A percentile compares a stretch with the other conserved stretches of the same genome.
Conservation (phyloP, 1,140 invertebrate genomes). For the Lutraria rhynchaena region DNA sequence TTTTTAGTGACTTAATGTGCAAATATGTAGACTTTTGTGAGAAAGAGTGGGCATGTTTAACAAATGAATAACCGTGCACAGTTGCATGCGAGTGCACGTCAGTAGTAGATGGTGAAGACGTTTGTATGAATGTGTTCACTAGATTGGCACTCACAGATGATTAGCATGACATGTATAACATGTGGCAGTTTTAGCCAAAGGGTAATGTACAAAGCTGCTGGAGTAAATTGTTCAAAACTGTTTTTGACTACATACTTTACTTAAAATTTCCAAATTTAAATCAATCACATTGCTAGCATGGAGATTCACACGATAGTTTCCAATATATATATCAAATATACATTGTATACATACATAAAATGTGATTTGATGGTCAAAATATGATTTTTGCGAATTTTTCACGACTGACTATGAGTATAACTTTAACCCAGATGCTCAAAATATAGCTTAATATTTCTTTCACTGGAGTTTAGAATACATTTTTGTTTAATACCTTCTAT, state of each 20-base stretch:
- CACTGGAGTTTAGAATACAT: too few relatives aligned
- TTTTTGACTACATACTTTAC: neutral
- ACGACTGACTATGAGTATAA: too few relatives aligned
- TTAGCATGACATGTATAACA: neutral
- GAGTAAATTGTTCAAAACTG: neutral
- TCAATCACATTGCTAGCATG: neutral
- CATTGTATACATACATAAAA: too few relatives aligned
- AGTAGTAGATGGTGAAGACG: neutral
- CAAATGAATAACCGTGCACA: slow-evolving; percentile 16
- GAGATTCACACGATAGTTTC: too few relatives aligned
- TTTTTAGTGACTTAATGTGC: slow-evolving; percentile 10
- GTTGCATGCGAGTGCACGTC: neutral
- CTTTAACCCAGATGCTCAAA: too few relatives aligned
- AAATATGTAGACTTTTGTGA: neutral
- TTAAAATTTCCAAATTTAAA: neutral
- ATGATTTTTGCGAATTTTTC: too few relatives aligned
- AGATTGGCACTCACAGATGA: neutral
- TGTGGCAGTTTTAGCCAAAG: neutral
- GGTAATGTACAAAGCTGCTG: neutral
- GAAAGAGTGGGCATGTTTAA: neutral
- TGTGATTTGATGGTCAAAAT: too few relatives aligned
- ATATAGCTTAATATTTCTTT: too few relatives aligned
- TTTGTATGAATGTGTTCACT: slow-evolving; percentile 5
- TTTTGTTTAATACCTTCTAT: too few relatives aligned
- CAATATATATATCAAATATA: too few relatives aligned